Base-by-base conservation (phyloP, 2,888 invertebrate species). In the Drosophila vallismaia region DNA sequence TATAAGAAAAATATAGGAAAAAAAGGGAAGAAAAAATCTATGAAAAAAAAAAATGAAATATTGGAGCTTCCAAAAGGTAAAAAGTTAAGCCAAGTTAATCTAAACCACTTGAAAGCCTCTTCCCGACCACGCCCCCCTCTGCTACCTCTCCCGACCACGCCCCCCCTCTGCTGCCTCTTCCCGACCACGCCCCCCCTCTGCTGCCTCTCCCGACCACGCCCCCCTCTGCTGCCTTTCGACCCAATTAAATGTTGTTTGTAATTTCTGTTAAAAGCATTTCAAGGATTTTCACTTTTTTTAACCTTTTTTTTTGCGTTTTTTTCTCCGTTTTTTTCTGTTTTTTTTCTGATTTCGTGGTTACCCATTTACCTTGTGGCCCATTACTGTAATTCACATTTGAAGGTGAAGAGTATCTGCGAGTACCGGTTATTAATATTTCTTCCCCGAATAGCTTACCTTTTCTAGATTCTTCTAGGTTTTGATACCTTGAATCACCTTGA, bases 191-290 rank as follows among this genome's bases (percentile, higher is more conserved):
- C 38, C 1, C 38, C 38, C 38, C n/a, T 7, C n/a, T 14, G 5
- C 40, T 8, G n/a, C 14, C 66, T 40, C n/a, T n/a, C 9, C 1
- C 31, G 10, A 8, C 31, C 9, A 31, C 9, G 10, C 38, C 1
- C 38, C 38, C 38, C n/a, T 7, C n/a, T 14, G 5, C 40, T 8
- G n/a, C 14, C 66, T 40, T 49, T 71, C 49, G 48, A 64, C 69
- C 51, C 82, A 78, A 68, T 77, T 81, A 81, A 66, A 49, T 63
- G 59, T 54, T 70, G 75, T 69, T 71, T 44, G 71, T 59, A 66
- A 77, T 70, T 78, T 77, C 48, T 67, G 60, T 77, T 75, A 67
- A 81, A 74, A 84, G 67, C 75, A 57, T 78, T 81, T 85, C 67
- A 77, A 67, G 71, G 78, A 78, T 69, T 55, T 40, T 53, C n/a